Evolutionary conservation across 92 coral and sea anemone species (phyloP).

Genomic region (Siderastrea siderea): DNA sequence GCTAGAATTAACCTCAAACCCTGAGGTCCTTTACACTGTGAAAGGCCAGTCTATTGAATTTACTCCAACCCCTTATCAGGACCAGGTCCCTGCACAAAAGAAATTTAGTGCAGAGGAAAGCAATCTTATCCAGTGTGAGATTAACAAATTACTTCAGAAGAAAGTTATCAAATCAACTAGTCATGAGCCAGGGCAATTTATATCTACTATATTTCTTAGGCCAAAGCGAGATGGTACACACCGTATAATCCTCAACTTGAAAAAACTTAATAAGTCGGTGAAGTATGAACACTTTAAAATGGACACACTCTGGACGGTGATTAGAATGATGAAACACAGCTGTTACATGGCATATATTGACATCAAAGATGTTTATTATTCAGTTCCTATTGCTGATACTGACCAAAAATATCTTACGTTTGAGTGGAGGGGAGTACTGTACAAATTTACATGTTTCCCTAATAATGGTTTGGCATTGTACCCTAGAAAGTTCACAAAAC

Average conservation of each 20-base stretch:
- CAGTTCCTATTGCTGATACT: slow-evolving; percentile 23
- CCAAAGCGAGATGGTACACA: background rate
- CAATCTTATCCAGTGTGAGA: too few relatives aligned
- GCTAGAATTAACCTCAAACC: too few relatives aligned
- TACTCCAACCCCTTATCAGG: too few relatives aligned
- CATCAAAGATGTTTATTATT: slow-evolving; percentile 57
- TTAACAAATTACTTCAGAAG: too few relatives aligned
- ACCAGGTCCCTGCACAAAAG: too few relatives aligned
- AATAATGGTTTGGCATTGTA: slow-evolving; percentile 61
- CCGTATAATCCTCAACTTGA: slow-evolving; percentile 57
- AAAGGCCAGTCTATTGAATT: too few relatives aligned
- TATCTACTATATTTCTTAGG: too few relatives aligned
- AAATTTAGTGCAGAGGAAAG: too few relatives aligned
- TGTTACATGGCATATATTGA: slow-evolving; percentile 66
- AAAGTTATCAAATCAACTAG: too few relatives aligned
- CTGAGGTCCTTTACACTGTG: too few relatives aligned
- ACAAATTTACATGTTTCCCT: slow-evolving; percentile 61
- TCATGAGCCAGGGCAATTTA: too few relatives aligned
- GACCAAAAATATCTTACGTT: background rate
- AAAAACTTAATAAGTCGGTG: slow-evolving; percentile 45
- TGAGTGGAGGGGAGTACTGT: slow-evolving; percentile 45
- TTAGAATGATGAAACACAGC: slow-evolving; percentile 44
- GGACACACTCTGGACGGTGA: slow-evolving; percentile 56
- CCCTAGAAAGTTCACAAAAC: slow-evolving; percentile 61
- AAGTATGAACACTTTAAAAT: slow-evolving; percentile 68